Percentiles rank a stretch among this genome's conserved stretches.
Evolutionary conservation across 2,888 invertebrate species (phyloP).

Genomic region (Synergus gifuensis): DNA sequence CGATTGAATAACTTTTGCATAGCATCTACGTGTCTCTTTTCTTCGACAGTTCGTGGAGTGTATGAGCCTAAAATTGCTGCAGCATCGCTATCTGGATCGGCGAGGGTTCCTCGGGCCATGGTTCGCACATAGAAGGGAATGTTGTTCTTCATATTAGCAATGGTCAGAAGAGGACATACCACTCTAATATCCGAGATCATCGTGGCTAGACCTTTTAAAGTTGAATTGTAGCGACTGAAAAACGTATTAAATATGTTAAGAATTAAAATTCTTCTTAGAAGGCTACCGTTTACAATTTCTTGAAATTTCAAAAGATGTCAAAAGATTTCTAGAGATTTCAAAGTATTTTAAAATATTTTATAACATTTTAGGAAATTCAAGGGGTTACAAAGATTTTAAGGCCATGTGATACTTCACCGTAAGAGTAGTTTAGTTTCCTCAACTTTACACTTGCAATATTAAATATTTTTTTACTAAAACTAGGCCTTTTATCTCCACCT

Average conservation of each 20-base stretch:
- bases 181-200: slow-evolving; percentile 90
- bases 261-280: background rate
- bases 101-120: slow-evolving; percentile 80
- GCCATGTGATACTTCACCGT: no score
- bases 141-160: slow-evolving; percentile 82
- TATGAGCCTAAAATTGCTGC: slow-evolving; percentile 89
- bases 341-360: no score
- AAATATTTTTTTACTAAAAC: no score
- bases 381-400: no score
- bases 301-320: no score
- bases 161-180: slow-evolving; percentile 86
- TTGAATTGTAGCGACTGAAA: slow-evolving; percentile 82
- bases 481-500: no score
- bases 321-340: no score
- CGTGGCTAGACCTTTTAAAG: slow-evolving; percentile 83
- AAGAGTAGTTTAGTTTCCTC: no score
- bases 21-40: slow-evolving; percentile 86
- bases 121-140: slow-evolving; percentile 88
- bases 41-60: slow-evolving; percentile 85
- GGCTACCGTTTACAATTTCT: no score
- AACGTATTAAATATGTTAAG: background rate
- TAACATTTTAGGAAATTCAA: no score
- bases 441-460: no score
- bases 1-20: slow-evolving; percentile 91
- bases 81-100: slow-evolving; percentile 85